A percentile compares a stretch with the other conserved stretches of the same genome.
Conservation (phyloP, 2,797 vertebrate species). For the Erpetoichthys calabaricus region DNA sequence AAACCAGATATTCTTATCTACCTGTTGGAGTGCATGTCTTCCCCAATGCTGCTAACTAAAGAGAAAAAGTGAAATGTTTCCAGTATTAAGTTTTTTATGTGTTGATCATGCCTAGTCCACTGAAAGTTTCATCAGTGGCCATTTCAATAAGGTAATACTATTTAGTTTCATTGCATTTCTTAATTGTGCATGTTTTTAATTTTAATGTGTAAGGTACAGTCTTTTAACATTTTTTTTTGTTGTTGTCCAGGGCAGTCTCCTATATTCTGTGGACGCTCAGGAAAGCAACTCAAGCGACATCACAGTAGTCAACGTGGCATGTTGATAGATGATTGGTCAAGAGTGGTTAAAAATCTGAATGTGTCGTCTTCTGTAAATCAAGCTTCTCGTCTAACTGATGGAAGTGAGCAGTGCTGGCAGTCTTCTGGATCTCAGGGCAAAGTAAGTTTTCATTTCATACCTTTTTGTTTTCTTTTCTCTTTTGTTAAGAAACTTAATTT, state of each 20-base stretch:
- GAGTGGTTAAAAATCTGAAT: slow-evolving; percentile 81
- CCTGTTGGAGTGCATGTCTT: too few species aligned
- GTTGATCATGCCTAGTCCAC: too few species aligned
- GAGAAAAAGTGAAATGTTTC: too few species aligned
- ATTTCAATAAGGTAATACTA: too few species aligned
- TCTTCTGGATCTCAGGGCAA: slow-evolving; percentile 96
- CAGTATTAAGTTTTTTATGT: too few species aligned
- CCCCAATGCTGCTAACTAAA: too few species aligned
- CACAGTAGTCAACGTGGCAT: slow-evolving; percentile 80
- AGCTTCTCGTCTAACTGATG: slow-evolving; percentile 80
- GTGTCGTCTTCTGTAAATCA: slow-evolving; percentile 90
- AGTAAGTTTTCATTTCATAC: slow-evolving; percentile 34
- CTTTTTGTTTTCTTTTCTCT: neutral
- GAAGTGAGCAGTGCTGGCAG: slow-evolving; percentile 92
- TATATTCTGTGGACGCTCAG: slow-evolving; percentile 82
- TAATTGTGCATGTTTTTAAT: too few species aligned
- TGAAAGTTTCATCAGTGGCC: too few species aligned
- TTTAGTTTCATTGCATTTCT: too few species aligned
- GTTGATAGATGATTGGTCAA: slow-evolving; percentile 90
- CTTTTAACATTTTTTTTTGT: neutral
- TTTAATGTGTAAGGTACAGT: too few species aligned
- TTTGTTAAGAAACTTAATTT: neutral
- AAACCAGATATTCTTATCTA: too few species aligned
- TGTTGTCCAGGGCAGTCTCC: slow-evolving; percentile 73
- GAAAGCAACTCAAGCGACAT: slow-evolving; percentile 83